phyloP scores from a whole-genome alignment of 2,888 invertebrate species.

The Carterocephalus palaemon region DNA sequence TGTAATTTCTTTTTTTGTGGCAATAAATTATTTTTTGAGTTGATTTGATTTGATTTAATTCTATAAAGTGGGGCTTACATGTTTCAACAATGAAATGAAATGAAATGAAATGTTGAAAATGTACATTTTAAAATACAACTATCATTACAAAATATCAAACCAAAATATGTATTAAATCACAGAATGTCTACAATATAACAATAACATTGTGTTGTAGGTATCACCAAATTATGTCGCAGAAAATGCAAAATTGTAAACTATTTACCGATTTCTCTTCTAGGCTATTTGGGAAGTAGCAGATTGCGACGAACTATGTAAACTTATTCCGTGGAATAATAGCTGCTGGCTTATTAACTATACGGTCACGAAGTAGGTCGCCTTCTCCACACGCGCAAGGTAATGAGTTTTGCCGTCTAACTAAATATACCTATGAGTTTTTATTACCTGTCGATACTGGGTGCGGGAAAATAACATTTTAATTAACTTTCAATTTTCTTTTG shows the following conservation, averaged over 20 bases:
- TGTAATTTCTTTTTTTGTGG: too few species aligned
- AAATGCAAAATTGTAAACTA: constrained; percentile 4
- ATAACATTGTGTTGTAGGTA: not conserved
- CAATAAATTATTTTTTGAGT: too few species aligned
- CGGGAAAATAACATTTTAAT: too few species aligned
- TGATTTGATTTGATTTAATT: too few species aligned
- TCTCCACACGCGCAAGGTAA: constrained; percentile 1
- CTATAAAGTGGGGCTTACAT: too few species aligned
- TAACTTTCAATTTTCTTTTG: too few species aligned
- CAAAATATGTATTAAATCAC: too few species aligned
- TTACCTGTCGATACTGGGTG: not conserved
- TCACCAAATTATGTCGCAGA: not conserved
- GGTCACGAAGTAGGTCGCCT: constrained; percentile 35
- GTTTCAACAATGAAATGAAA: too few species aligned
- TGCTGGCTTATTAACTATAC: constrained; percentile 35
- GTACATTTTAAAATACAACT: too few species aligned
- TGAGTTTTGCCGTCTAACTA: constrained; percentile 8
- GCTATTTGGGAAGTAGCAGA: constrained; percentile 4
- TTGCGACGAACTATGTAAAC: constrained; percentile 28
- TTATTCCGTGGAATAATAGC: constrained; percentile 31
- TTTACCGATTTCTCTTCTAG: not conserved
- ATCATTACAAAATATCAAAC: too few species aligned
- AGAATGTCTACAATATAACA: too few species aligned
- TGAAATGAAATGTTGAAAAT: too few species aligned
- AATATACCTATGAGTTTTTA: constrained; percentile 4